These are phyloP conservation scores for Platyscelio sp. DNA, from an alignment of 2,888 invertebrate species.

Conservation along the genomic window DNA sequence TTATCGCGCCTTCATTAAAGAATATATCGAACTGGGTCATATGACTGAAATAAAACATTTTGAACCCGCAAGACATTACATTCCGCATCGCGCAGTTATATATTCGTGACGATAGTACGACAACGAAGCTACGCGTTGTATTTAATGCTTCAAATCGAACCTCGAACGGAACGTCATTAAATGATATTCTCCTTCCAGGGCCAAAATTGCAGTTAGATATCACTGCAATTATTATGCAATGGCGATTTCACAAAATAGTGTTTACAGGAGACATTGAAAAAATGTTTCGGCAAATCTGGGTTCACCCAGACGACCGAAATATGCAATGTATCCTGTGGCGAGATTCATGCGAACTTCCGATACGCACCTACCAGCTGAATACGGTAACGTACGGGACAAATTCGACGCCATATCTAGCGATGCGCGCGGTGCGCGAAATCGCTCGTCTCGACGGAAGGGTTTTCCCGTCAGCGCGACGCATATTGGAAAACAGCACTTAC, in stretches of 20 bases:
- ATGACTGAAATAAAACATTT: not conserved
- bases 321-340: conserved; percentile 1
- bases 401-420: not conserved
- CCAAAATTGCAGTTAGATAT: conserved; percentile 6
- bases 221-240: not conserved
- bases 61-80: not conserved
- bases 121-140: not conserved
- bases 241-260: not conserved
- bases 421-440: not conserved
- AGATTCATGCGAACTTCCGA: not conserved
- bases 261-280: not conserved
- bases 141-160: not conserved
- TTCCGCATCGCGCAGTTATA: conserved; percentile 8
- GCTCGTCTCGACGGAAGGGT: too few species aligned
- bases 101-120: not conserved
- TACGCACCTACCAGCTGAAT: not conserved
- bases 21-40: not conserved
- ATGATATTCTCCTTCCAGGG: not conserved
- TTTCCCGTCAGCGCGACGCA: not conserved
- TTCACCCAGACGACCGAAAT: not conserved
- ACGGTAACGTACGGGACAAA: not conserved
- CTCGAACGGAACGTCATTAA: not conserved
- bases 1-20: not conserved
- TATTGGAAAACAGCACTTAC: not conserved
- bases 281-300: not conserved